Conservation (phyloP, 2,888 invertebrate genomes). For the Drosophila stalkeri region DNA sequence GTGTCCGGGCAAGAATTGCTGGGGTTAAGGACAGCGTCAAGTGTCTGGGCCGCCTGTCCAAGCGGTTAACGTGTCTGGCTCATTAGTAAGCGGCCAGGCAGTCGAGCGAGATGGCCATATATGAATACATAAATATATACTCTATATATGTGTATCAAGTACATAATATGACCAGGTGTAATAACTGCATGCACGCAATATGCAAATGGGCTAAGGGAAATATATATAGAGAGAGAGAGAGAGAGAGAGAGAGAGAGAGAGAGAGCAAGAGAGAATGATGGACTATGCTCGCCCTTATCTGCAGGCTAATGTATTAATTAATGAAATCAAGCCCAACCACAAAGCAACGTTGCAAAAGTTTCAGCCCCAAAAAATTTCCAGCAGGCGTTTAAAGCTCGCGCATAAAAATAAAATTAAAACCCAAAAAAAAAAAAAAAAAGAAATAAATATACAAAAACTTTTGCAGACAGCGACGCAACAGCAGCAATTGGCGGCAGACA, state of each 20-base stretch:
- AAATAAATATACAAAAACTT: conserved; percentile 31
- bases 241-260: not conserved
- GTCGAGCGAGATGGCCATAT: conserved; percentile 43
- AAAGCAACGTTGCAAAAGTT: conserved; percentile 37
- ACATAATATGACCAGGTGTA: conserved; percentile 65
- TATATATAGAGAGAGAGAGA: not conserved
- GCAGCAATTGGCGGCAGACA: conserved; percentile 79
- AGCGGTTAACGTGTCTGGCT: conserved; percentile 38
- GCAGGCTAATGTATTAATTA: conserved; percentile 62
- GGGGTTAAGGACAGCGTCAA: conserved; percentile 45
- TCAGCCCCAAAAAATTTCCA: conserved; percentile 40
- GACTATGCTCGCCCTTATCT: conserved; percentile 49
- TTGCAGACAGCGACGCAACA: conserved; percentile 63
- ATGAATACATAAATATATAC: not conserved
- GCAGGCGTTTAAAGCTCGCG: conserved; percentile 50
- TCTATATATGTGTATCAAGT: conserved; percentile 20
- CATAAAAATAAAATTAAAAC: conserved; percentile 34
- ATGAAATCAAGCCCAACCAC: conserved; percentile 56
- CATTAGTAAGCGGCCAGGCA: conserved; percentile 47
- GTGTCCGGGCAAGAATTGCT: conserved; percentile 34
- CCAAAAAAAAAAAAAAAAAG: not conserved
- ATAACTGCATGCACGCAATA: conserved; percentile 73
- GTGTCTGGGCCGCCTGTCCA: conserved; percentile 28
- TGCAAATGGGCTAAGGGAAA: conserved; percentile 56
- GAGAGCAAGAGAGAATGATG: not conserved